Base-by-base conservation (phyloP, 2,797 vertebrate species). In the Champsocephalus gunnari region DNA sequence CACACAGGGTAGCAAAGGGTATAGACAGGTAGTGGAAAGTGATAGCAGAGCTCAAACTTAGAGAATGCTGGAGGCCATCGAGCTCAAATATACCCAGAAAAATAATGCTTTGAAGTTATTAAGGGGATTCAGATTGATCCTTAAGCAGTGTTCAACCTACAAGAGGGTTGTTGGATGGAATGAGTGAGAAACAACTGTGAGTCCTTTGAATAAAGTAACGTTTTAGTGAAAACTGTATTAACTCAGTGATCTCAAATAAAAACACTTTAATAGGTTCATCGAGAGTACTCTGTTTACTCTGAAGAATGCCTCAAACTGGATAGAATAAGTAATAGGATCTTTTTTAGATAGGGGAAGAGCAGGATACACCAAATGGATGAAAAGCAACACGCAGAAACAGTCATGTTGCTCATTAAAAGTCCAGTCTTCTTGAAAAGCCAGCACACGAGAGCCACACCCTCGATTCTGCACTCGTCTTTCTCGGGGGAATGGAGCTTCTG, bases 361-460 rank as follows among this genome's bases (percentile, higher is more conserved):
- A 43, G 51, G 41, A 43, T 6, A 12, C 43, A 56, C 61, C 24
- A 63, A 84, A 70, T 28, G 0, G 45, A 72, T 19, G 45, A 50
- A 61, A 28, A 66, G 21, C 44, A 48, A 71, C 19, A 51, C 8
- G 12, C 9, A 17, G 45, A 83, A 77, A 82, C 54, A 75, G 19
- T 73, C n/a, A 64, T 79, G 65, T 53, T 67, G 43, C 57, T 83
- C 61, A 84, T 78, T 74, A 81, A 83, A 49, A 71, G 72, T 70
- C 56, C 9, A n/a, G 13, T 63, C 65, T 81, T 77, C 81, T 72
- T 81, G 67, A 83, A 74, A 75, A 88, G 21, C 71, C 65, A 66
- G 41, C 66, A 62, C 66, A 68, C 53, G 9, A 86, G 60, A 71
- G 73, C 83, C 87, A 88, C 89, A 80, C 87, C 90, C 86, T 79